Evolutionary conservation across 2,888 invertebrate genomes (phyloP).

Genomic region (Pseudococcus longispinus): DNA sequence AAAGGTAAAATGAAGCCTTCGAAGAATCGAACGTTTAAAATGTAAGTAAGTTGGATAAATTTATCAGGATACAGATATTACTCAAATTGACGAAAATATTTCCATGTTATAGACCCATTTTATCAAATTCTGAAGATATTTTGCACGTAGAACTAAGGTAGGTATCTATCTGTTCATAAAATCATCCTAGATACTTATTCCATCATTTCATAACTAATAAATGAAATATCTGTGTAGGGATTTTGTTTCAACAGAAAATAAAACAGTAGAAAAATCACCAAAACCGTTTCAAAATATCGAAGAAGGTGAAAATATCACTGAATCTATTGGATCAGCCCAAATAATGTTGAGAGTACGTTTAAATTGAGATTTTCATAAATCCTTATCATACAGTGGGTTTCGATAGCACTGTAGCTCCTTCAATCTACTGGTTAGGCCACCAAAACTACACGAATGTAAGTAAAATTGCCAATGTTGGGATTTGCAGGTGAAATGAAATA

Average conservation of each 20-base stretch:
- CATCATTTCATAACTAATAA: neutral
- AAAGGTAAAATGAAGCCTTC: slow-evolving; percentile 84
- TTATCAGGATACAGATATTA: neutral
- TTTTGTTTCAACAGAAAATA: slow-evolving; percentile 88
- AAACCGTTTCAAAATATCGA: slow-evolving; percentile 83
- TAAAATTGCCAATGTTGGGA: too few species aligned
- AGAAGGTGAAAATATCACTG: slow-evolving; percentile 86
- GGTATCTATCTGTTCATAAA: neutral
- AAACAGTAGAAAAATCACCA: slow-evolving; percentile 84
- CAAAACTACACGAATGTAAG: too few species aligned
- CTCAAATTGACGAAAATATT: neutral
- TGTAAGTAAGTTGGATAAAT: slow-evolving; percentile 74
- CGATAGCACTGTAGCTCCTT: neutral
- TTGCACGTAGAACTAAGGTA: slow-evolving; percentile 48
- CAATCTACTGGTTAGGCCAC: too few species aligned
- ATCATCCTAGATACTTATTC: neutral
- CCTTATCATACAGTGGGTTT: neutral
- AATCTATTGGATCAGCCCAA: slow-evolving; percentile 88
- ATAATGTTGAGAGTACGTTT: slow-evolving; percentile 79
- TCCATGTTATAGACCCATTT: slow-evolving; percentile 33
- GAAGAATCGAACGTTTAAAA: slow-evolving; percentile 98
- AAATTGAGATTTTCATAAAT: neutral
- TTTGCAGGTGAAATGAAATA: too few species aligned
- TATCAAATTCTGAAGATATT: slow-evolving; percentile 42
- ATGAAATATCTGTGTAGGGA: slow-evolving; percentile 76